Base-by-base conservation (phyloP, 2,888 invertebrate genomes). In the Microctonus hyperodae region DNA sequence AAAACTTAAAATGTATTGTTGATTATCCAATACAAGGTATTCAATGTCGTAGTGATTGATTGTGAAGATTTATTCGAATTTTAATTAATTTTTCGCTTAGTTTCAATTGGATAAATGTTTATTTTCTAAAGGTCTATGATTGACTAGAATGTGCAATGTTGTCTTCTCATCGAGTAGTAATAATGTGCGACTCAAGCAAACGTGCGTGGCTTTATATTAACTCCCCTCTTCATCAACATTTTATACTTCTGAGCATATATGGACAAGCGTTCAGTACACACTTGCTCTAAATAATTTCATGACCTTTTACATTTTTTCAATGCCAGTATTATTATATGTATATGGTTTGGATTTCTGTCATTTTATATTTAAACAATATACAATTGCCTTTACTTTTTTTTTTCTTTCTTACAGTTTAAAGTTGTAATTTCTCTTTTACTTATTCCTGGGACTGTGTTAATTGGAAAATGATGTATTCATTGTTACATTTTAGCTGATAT, bases 121-220 rank as follows among this genome's bases (percentile, higher is more conserved):
- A n/a, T n/a, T n/a, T n/a, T n/a, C n/a, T n/a, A n/a, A n/a, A n/a
- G n/a, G n/a, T n/a, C n/a, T n/a, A 31, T 11, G 31, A 28, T 61
- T 22, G 71, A 75, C 67, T 70, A 60, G 53, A 65, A 65, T 50
- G 60, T 64, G 64, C 68, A 70, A 58, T 33, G 57, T 68, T 70
- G 62, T 70, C 70, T 74, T 72, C 71, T 72, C 63, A 65, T 72
- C 69, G 64, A 74, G 75, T n/a, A n/a, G n/a, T 71, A 77, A 72
- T 77, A 76, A 69, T 70, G 70, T 68, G 64, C 73, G 69, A 69
- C 69, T 70, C 56, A 57, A 68, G 70, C 67, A 68, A 64, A 58
- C 70, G 65, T 67, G 56, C 68, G 72, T 70, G 69, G 70, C 74
- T 79, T 79, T 79, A 79, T 79, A 79, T 72, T 68, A 71, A 71